phyloP scores from a whole-genome alignment of 2,797 vertebrate genomes.

The Crenichthys baileyi region DNA sequence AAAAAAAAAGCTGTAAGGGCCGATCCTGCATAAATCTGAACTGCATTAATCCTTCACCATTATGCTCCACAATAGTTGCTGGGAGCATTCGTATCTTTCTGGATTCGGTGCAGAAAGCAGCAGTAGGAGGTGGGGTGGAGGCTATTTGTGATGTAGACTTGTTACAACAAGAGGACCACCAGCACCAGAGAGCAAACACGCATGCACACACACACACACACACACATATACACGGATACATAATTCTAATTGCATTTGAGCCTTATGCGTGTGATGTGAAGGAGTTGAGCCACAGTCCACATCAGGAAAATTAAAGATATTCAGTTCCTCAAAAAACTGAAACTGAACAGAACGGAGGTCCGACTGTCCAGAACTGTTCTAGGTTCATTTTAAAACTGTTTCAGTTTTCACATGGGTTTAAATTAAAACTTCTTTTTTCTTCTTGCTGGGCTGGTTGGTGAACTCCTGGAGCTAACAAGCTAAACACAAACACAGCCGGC shows the following conservation, averaged over 20 bases:
- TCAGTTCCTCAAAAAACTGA: neutral
- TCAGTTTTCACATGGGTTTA: neutral
- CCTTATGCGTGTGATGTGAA: neutral
- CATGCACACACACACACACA: neutral
- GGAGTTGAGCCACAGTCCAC: neutral
- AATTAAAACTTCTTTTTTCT: neutral
- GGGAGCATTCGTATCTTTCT: conserved; percentile 62
- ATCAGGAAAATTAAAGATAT: neutral
- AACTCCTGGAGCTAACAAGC: neutral
- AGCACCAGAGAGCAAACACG: conserved; percentile 41
- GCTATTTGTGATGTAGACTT: conserved; percentile 72
- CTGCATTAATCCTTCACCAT: conserved; percentile 69
- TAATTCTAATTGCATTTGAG: neutral
- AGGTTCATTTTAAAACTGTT: neutral
- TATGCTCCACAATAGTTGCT: conserved; percentile 45
- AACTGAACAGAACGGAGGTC: neutral
- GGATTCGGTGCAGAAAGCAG: conserved; percentile 45
- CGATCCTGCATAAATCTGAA: conserved; percentile 76
- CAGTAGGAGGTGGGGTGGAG: conserved; percentile 39
- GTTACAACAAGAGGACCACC: conserved; percentile 64
- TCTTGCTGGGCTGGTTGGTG: neutral
- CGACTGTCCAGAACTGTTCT: neutral
- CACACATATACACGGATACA: too few species aligned
- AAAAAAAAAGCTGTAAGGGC: conserved; percentile 39
- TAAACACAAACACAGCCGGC: neutral